A percentile compares a stretch with the other conserved stretches of the same genome.
These are phyloP conservation scores for Equus przewalskii DNA, from an alignment of 2,113 vertebrate genomes.

Conservation along the genomic window DNA sequence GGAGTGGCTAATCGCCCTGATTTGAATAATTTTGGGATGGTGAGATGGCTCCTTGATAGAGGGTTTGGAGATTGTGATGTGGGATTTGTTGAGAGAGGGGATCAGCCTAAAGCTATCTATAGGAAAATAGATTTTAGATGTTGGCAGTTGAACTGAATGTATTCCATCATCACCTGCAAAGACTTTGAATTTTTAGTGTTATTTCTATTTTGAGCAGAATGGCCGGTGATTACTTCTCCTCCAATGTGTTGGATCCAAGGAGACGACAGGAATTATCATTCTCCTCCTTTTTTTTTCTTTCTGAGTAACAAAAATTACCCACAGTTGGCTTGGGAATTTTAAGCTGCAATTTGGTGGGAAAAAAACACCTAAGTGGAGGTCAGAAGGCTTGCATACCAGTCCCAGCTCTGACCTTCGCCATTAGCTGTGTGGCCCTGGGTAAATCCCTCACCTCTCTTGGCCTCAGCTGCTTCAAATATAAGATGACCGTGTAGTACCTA, in stretches of 20 bases:
- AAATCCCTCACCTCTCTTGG: not conserved
- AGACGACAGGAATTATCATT: not conserved
- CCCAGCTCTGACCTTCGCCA: not conserved
- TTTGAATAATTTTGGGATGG: slow-evolving; percentile 74
- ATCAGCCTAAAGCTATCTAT: slow-evolving; percentile 47
- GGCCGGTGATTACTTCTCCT: slow-evolving; percentile 10
- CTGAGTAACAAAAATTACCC: slow-evolving; percentile 46
- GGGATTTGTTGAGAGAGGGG: slow-evolving; percentile 33
- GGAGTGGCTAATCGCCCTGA: slow-evolving; percentile 69
- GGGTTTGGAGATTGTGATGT: slow-evolving; percentile 41
- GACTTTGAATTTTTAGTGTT: slow-evolving; percentile 59
- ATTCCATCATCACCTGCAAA: not conserved
- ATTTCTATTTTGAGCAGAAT: slow-evolving; percentile 51
- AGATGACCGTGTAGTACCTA: not conserved
- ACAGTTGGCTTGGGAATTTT: slow-evolving; percentile 8
- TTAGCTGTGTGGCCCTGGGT: not conserved
- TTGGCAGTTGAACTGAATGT: slow-evolving; percentile 17
- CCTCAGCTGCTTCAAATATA: not conserved
- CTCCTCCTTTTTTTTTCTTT: not conserved
- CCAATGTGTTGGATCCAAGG: not conserved
- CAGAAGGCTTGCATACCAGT: not conserved
- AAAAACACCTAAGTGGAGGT: not conserved
- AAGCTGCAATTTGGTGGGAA: not conserved
- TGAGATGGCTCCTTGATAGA: slow-evolving; percentile 63
- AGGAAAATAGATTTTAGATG: slow-evolving; percentile 52